phyloP scores from a whole-genome alignment of 1,140 invertebrate species.

The Caenorhabditis elegans region DNA sequence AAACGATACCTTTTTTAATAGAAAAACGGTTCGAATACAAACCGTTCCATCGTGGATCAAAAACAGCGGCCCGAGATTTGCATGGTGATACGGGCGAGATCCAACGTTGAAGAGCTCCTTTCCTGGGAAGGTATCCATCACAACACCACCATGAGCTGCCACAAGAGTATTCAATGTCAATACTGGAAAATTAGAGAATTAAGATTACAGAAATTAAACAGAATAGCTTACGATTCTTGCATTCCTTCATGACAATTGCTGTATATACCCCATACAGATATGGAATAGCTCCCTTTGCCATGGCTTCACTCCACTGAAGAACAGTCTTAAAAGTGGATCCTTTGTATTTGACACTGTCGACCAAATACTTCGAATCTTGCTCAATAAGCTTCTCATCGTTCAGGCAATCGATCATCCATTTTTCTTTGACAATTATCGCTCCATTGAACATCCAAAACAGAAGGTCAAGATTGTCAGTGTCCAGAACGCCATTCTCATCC shows the following conservation, averaged over 20 bases:
- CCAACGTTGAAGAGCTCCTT: neutral
- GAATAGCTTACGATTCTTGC: neutral
- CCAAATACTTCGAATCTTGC: neutral
- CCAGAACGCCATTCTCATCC: neutral
- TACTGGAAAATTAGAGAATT: neutral
- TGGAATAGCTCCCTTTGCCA: neutral
- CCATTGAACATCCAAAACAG: neutral
- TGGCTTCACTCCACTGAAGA: neutral
- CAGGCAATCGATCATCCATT: neutral
- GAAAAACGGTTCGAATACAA: neutral
- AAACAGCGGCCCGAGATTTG: neutral
- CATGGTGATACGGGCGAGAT: neutral
- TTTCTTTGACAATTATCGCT: neutral
- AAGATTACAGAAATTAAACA: neutral
- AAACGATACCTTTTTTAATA: neutral
- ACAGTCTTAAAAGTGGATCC: neutral
- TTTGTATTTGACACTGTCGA: neutral
- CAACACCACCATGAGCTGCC: neutral
- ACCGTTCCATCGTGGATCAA: neutral
- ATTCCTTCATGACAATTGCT: neutral
- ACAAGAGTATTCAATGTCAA: neutral
- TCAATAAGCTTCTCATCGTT: neutral
- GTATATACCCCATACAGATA: neutral
- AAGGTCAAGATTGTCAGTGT: neutral
- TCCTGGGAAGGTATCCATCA: neutral